phyloP scores from a whole-genome alignment of 2,113 vertebrate genomes.

The Ariopsis seemanni region DNA sequence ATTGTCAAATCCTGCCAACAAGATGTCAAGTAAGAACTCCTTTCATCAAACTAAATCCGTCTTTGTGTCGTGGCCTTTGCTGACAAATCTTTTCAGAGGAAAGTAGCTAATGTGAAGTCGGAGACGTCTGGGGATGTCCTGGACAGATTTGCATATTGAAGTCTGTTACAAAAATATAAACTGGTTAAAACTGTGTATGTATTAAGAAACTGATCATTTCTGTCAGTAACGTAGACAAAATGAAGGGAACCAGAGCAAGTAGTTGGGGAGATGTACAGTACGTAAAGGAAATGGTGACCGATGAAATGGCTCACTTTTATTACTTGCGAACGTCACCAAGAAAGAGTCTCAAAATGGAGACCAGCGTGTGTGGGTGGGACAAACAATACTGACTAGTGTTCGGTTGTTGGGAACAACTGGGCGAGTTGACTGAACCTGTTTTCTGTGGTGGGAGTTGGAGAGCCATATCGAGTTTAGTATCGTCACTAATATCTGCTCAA shows the following conservation, averaged over 20 bases:
- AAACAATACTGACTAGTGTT: background rate
- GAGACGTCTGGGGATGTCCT: no score
- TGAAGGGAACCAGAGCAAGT: background rate
- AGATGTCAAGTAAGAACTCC: constrained; percentile 72
- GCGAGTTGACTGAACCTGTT: no score
- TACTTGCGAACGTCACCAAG: background rate
- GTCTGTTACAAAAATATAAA: no score
- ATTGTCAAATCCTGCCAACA: constrained; percentile 41
- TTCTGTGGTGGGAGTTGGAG: no score
- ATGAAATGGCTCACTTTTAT: background rate
- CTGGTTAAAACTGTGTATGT: background rate
- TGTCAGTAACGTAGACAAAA: background rate
- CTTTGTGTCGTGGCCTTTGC: background rate
- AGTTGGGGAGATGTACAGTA: no score
- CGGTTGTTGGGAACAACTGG: background rate
- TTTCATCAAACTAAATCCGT: constrained; percentile 5
- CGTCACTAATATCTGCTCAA: no score
- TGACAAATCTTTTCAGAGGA: background rate
- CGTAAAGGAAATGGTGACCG: background rate
- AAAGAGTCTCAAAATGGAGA: background rate
- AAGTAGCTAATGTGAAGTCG: background rate
- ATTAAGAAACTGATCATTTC: background rate
- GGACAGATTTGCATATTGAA: background rate
- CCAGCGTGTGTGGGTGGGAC: background rate
- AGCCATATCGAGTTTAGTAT: no score